Percentiles rank a stretch among this genome's conserved stretches.
Conservation (phyloP, 53 echinoderm and acorn worm genomes). For the Zoroaster sp. region DNA sequence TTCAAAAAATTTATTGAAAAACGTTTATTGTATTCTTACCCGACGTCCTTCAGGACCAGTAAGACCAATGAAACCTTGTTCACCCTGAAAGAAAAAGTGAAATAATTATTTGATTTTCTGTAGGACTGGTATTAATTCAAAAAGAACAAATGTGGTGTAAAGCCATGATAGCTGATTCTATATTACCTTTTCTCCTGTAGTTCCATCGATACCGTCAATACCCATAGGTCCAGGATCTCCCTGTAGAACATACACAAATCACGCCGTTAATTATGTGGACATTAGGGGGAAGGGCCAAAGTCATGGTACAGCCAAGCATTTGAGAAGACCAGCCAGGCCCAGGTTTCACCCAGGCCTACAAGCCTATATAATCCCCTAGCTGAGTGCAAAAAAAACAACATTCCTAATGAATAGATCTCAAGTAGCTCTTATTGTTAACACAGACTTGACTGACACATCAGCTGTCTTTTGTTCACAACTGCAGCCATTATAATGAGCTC, state of each 20-base stretch:
- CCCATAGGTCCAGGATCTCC: slow-evolving; percentile 63
- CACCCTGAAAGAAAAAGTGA: slow-evolving; percentile 46
- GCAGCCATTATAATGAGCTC: too few relatives aligned
- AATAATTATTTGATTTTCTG: background rate
- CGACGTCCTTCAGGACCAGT: slow-evolving; percentile 50
- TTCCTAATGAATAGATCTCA: background rate
- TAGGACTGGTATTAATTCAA: background rate
- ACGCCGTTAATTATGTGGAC: background rate
- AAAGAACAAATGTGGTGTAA: background rate
- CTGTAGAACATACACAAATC: background rate
- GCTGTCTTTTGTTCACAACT: too few relatives aligned
- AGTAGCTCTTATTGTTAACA: too few relatives aligned
- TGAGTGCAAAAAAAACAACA: too few relatives aligned
- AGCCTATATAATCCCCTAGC: too few relatives aligned
- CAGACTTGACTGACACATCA: too few relatives aligned
- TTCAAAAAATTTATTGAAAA: too few relatives aligned
- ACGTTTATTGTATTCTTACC: too few relatives aligned
- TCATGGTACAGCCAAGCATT: too few relatives aligned
- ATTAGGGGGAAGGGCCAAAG: too few relatives aligned
- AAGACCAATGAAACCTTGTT: slow-evolving; percentile 50
- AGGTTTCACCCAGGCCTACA: too few relatives aligned
- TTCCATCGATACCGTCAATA: slow-evolving; percentile 49
- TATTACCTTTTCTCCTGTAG: slow-evolving; percentile 50
- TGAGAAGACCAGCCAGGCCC: too few relatives aligned
- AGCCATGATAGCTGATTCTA: background rate